Base-by-base conservation (phyloP, 2,888 invertebrate genomes). In the Epistrophella euchroma region DNA sequence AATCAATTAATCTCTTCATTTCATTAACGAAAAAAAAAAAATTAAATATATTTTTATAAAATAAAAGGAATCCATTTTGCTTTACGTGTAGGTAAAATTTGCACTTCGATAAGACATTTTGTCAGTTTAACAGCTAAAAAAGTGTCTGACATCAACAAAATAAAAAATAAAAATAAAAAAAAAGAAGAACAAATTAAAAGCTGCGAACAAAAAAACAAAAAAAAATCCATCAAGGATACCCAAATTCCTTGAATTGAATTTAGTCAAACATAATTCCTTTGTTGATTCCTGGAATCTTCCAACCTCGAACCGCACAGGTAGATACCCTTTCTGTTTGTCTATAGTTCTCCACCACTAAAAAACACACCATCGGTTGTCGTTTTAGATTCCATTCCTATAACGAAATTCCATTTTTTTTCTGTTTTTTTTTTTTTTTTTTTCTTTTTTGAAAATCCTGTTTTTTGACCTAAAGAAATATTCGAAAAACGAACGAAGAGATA, bases 401-500 rank as follows among this genome's bases (percentile, higher is more conserved):
- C 37, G 28, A 85, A 85, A 80, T 85, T 85, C 72, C 72, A 60
- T 32, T 78, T 78, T 40, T 68, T 68, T n/a, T 55, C n/a, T n/a
- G 45, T 19, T 11, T 17, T 13, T 52, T 52, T 22, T 58, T 62
- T 43, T 58, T 55, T 28, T 62, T 37, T 70, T 68, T 55, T 66
- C 62, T 70, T 58, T 73, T 80, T 81, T 76, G 81, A 68, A 75
- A 83, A 87, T 83, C 87, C 87, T 87, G 87, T 87, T 87, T 87
- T 87, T 87, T 87, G 87, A 87, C 87, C 87, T 83, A 87, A 82
- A 87, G 87, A 87, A 87, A 87, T 83, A 75, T 87, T 78, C 68
- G 87, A 87, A 87, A 66, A 79, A 83, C 66, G 87, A 87, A 79
- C 4, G 66, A 78, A 37, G 17, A 70, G 70, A 58, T 56, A 52